Percentiles rank a stretch among this genome's conserved stretches.
Evolutionary conservation across 2,113 vertebrate genomes (phyloP).

Genomic region (Turdus rufiventris): DNA sequence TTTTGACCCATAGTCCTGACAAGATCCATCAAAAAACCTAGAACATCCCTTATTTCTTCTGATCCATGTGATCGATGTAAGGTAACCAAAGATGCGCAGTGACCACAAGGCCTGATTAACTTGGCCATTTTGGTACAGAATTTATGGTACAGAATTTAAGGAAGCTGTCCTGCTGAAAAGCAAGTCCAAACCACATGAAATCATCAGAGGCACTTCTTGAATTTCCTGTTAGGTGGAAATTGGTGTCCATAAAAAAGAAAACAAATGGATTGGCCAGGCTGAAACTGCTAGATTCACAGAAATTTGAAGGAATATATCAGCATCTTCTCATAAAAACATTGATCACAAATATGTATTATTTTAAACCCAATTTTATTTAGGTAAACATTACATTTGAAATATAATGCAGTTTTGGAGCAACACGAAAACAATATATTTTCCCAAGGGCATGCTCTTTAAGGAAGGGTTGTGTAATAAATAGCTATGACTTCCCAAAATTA

Average conservation of each 20-base stretch:
- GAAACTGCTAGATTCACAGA: neutral
- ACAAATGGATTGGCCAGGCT: neutral
- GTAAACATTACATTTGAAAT: neutral
- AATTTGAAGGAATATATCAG: neutral
- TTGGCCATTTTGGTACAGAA: neutral
- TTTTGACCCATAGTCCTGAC: neutral
- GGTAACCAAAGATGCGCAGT: neutral
- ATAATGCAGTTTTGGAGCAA: neutral
- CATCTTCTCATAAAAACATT: neutral
- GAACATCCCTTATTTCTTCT: neutral
- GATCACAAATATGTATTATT: neutral
- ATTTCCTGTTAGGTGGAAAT: neutral
- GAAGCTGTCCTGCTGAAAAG: neutral
- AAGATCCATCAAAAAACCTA: neutral
- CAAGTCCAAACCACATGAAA: neutral
- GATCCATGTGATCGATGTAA: neutral
- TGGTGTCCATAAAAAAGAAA: neutral
- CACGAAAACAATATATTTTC: neutral
- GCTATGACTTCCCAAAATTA: neutral
- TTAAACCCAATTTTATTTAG: neutral
- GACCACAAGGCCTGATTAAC: neutral
- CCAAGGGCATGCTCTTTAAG: neutral
- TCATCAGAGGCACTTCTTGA: neutral
- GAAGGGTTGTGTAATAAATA: accelerated
- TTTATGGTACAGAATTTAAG: neutral